Evolutionary conservation across 2,797 vertebrate genomes (phyloP).

Genomic region (Gouania willdenowi): DNA sequence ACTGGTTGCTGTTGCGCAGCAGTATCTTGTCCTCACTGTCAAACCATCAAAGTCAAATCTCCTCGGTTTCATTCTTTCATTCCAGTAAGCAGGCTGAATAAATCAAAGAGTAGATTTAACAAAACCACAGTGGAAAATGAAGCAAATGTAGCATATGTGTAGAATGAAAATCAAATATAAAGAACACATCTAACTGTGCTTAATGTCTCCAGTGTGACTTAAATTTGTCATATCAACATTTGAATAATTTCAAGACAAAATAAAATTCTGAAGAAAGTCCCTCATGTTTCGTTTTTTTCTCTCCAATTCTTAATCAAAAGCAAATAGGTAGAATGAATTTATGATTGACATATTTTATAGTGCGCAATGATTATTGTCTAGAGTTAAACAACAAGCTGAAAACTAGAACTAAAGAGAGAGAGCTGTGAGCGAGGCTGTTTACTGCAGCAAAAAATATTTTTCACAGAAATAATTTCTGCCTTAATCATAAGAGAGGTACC

Average conservation of each 20-base stretch:
- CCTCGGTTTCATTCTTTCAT: conserved; percentile 31
- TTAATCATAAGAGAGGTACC: conserved; percentile 14
- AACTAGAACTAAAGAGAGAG: too few relatives aligned
- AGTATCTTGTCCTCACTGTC: conserved; percentile 44
- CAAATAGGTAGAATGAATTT: too few relatives aligned
- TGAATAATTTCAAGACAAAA: too few relatives aligned
- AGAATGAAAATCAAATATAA: conserved; percentile 51
- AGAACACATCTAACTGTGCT: conserved; percentile 46
- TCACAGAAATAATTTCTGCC: conserved; percentile 3
- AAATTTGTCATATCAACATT: too few relatives aligned
- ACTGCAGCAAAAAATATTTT: not conserved
- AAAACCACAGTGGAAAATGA: conserved; percentile 42
- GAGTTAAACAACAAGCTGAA: too few relatives aligned
- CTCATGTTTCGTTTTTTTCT: too few relatives aligned
- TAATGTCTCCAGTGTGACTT: conserved; percentile 15
- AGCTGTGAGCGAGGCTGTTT: not conserved
- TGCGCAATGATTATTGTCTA: too few relatives aligned
- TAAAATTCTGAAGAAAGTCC: too few relatives aligned
- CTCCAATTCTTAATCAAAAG: too few relatives aligned
- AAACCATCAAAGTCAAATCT: conserved; percentile 54
- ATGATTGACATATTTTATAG: too few relatives aligned
- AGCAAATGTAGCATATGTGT: conserved; percentile 46
- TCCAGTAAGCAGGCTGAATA: conserved; percentile 17
- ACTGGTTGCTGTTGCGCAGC: conserved; percentile 6
- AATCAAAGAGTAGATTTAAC: conserved; percentile 25